A percentile compares a stretch with the other conserved stretches of the same genome.
Evolutionary conservation across 2,797 vertebrate genomes (phyloP).

Genomic region (Tauraco hartlaubi): DNA sequence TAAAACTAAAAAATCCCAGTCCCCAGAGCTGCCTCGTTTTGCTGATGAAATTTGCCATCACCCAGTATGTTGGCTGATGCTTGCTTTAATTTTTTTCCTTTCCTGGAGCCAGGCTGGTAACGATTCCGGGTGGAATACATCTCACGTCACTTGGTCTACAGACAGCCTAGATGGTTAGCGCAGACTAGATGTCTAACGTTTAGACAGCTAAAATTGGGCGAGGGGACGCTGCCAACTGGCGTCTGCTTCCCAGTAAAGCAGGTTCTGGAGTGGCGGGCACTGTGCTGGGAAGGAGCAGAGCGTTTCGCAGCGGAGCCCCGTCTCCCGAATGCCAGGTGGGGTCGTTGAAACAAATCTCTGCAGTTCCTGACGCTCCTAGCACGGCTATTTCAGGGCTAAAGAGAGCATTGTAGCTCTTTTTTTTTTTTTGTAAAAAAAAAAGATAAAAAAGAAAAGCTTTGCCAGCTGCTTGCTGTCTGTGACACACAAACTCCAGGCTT

Average conservation of each 20-base stretch:
- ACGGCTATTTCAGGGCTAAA: background rate
- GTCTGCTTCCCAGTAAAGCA: background rate
- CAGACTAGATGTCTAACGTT: background rate
- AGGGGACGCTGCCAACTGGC: conserved; percentile 6
- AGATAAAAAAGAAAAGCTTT: background rate
- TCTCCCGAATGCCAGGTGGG: background rate
- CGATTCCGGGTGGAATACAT: background rate
- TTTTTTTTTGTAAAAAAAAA: background rate
- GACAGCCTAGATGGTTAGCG: background rate
- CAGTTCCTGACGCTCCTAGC: background rate
- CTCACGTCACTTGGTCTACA: background rate
- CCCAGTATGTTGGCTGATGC: background rate
- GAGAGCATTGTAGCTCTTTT: background rate
- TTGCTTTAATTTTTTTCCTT: background rate
- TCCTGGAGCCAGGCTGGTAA: background rate
- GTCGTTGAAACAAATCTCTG: background rate
- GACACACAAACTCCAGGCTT: background rate
- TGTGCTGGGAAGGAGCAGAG: background rate
- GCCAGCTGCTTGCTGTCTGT: background rate
- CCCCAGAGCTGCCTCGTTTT: background rate
- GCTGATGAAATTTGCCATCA: background rate
- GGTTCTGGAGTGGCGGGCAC: background rate
- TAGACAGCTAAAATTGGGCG: conserved; percentile 16
- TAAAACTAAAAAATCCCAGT: background rate
- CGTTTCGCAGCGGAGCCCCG: background rate